Conservation (phyloP, 1,140 invertebrate species). For the Pachyrhynchus sulphureomaculatus region DNA sequence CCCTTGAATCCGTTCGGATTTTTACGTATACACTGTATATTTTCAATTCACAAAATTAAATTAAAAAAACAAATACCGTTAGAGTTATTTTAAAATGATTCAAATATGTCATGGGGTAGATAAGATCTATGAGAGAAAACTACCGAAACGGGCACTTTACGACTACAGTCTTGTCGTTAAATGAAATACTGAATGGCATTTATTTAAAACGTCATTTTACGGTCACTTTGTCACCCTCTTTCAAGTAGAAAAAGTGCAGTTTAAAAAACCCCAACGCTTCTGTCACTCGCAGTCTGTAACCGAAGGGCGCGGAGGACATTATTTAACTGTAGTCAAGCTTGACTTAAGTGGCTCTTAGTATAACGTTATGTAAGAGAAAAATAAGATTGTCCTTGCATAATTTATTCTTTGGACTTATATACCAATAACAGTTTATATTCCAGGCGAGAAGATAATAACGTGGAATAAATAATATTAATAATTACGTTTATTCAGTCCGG, state of each 20-base stretch:
- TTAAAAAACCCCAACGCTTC: conserved; percentile 41
- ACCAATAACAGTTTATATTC: too few species aligned
- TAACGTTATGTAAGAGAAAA: too few species aligned
- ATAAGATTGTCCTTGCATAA: too few species aligned
- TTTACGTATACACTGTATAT: too few species aligned
- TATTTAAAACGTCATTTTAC: conserved; percentile 51
- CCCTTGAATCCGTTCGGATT: too few species aligned
- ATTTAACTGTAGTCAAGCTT: conserved; percentile 30
- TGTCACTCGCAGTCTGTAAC: conserved; percentile 41
- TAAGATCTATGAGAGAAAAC: neutral
- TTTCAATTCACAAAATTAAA: too few species aligned
- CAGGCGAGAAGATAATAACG: too few species aligned
- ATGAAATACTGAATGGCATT: conserved; percentile 40
- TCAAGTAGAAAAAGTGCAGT: conserved; percentile 40
- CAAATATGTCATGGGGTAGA: neutral
- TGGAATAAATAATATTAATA: too few species aligned
- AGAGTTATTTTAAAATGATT: neutral
- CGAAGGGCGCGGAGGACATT: conserved; percentile 20
- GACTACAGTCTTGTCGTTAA: conserved; percentile 16
- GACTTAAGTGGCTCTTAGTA: conserved; percentile 12
- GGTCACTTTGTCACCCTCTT: conserved; percentile 48
- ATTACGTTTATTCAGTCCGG: too few species aligned
- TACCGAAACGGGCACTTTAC: conserved; percentile 13
- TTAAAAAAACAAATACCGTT: too few species aligned
- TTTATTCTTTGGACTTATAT: too few species aligned